Conservation (phyloP, 2,113 vertebrate species). For the Hippocampus guttulatus region DNA sequence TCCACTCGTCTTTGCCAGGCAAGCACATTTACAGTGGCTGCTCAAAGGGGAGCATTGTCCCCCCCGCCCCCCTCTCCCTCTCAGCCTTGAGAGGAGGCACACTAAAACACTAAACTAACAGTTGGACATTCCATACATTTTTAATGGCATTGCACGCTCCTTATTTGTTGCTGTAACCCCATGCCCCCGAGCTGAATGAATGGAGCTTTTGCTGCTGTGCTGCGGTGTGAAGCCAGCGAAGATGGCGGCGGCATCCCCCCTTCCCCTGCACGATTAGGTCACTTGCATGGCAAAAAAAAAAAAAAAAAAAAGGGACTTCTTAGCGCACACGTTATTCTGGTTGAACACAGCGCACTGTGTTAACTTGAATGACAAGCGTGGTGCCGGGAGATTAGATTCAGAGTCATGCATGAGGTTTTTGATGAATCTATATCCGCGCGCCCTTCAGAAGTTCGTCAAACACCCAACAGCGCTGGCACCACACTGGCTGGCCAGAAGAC, state of each 20-base stretch:
- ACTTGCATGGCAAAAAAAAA: slow-evolving; percentile 38
- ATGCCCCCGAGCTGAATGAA: slow-evolving; percentile 75
- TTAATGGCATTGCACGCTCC: slow-evolving; percentile 76
- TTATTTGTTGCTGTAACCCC: slow-evolving; percentile 90
- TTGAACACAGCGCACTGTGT: slow-evolving; percentile 18
- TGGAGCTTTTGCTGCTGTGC: slow-evolving; percentile 68
- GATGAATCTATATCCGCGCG: slow-evolving; percentile 49
- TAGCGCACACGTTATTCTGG: slow-evolving; percentile 9
- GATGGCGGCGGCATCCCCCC: slow-evolving; percentile 51
- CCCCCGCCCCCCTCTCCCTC: slow-evolving; percentile 11
- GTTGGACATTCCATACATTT: slow-evolving; percentile 86
- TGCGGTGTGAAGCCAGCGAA: slow-evolving; percentile 54
- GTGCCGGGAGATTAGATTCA: slow-evolving; percentile 25
- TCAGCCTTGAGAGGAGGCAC: slow-evolving; percentile 67
- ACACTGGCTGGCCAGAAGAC: slow-evolving; percentile 51
- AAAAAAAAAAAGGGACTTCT: slow-evolving; percentile 41
- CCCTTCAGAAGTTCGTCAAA: slow-evolving; percentile 51
- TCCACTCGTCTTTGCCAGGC: slow-evolving; percentile 39
- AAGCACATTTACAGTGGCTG: slow-evolving; percentile 54
- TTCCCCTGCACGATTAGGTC: slow-evolving; percentile 54
- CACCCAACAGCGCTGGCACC: slow-evolving; percentile 42
- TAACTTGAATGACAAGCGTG: slow-evolving; percentile 39
- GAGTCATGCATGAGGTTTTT: slow-evolving; percentile 24
- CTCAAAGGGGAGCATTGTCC: slow-evolving; percentile 72
- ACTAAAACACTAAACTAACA: slow-evolving; percentile 79